Conservation (phyloP, 2,797 vertebrate species). For the Eulemur mongoz region DNA sequence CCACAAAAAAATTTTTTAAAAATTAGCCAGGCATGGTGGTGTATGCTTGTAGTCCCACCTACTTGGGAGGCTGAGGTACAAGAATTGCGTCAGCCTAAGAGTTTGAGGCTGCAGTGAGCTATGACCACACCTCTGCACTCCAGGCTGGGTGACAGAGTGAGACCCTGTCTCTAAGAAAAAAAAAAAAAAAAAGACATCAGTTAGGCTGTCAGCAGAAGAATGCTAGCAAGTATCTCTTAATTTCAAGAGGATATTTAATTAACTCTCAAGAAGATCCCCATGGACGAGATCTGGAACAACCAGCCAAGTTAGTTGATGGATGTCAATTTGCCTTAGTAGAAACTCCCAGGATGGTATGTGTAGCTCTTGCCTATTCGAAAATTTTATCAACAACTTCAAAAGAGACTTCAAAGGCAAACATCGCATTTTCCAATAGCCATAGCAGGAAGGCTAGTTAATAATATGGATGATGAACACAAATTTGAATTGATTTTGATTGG, state of each 20-base stretch:
- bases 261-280: constrained; percentile 12
- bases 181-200: not conserved
- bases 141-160: not conserved
- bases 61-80: not conserved
- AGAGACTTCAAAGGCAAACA: constrained; percentile 26
- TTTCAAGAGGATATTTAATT: constrained; percentile 28
- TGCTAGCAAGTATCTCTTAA: not conserved
- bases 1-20: not conserved
- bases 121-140: not conserved
- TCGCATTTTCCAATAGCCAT: not conserved
- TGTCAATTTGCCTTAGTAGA: constrained; percentile 2
- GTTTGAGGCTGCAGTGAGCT: not conserved
- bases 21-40: not conserved
- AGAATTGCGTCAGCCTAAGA: not conserved
- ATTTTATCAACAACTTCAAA: not conserved
- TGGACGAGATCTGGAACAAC: constrained; percentile 1
- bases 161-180: not conserved
- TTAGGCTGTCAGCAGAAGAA: not conserved
- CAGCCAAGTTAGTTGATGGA: not conserved
- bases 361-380: constrained; percentile 28
- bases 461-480: not conserved
- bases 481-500: not conserved
- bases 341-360: not conserved
- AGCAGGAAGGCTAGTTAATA: constrained; percentile 10
- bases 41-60: not conserved